These are phyloP conservation scores for Cephus sareptanus DNA, from an alignment of 2,888 invertebrate genomes.

Conservation along the genomic window DNA sequence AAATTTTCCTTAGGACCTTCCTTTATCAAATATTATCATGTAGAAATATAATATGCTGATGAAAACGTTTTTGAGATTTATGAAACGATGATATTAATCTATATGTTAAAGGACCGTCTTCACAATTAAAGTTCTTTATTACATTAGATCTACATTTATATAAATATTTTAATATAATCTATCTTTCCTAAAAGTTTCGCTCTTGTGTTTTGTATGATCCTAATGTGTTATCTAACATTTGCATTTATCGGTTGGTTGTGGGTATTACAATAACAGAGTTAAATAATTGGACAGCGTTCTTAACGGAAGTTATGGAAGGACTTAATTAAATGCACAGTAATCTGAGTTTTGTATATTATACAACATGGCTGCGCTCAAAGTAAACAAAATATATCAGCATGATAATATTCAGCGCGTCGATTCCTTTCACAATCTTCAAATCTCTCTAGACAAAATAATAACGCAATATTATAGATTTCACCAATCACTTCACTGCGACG, in stretches of 20 bases:
- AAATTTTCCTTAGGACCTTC: too few relatives aligned
- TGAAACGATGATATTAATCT: background rate
- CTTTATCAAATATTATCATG: too few relatives aligned
- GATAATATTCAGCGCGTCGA: background rate
- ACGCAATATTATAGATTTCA: background rate
- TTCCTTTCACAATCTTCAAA: background rate
- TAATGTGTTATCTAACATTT: constrained; percentile 10
- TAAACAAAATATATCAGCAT: background rate
- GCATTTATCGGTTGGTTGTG: background rate
- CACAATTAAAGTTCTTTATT: constrained; percentile 19
- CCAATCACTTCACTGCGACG: background rate
- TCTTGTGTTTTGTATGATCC: constrained; percentile 11
- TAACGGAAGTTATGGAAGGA: background rate
- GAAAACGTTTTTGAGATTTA: too few relatives aligned
- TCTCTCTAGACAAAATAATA: background rate
- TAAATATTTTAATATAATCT: constrained; percentile 23
- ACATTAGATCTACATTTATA: constrained; percentile 22
- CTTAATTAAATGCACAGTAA: background rate
- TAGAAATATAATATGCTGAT: too few relatives aligned
- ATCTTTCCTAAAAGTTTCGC: constrained; percentile 2
- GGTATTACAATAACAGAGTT: background rate
- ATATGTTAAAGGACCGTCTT: background rate
- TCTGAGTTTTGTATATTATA: background rate
- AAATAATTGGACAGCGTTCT: background rate
- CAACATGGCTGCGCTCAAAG: background rate